phyloP scores from a whole-genome alignment of 2,888 invertebrate genomes.

The Folsomia manolachei region DNA sequence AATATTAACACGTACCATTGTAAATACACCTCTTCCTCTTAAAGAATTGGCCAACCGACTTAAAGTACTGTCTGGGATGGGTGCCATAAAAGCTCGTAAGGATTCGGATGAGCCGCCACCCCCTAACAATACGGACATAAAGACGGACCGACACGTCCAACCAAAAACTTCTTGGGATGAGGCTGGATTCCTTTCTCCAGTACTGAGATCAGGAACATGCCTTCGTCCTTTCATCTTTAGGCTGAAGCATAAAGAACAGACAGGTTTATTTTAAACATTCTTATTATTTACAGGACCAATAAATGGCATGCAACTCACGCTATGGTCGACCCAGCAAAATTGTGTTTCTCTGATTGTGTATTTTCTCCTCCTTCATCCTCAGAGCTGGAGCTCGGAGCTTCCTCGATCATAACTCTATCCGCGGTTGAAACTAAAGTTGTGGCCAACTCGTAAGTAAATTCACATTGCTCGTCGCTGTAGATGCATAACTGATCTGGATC shows the following conservation, averaged over 20 bases:
- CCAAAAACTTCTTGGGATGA: constrained; percentile 23
- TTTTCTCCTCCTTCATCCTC: background rate
- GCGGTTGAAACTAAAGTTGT: background rate
- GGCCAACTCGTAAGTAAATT: background rate
- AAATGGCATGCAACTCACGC: too few species aligned
- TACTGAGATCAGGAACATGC: constrained; percentile 7
- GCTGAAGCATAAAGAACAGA: too few species aligned
- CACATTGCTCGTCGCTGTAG: background rate
- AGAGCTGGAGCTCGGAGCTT: background rate
- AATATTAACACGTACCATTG: constrained; percentile 1
- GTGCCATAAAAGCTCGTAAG: constrained; percentile 21
- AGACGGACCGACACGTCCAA: constrained; percentile 34
- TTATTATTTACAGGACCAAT: too few species aligned
- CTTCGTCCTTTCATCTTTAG: background rate
- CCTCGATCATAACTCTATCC: background rate
- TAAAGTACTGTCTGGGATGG: constrained; percentile 23
- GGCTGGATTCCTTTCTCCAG: constrained; percentile 8
- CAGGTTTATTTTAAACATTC: too few species aligned
- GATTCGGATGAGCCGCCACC: constrained; percentile 26
- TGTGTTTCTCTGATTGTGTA: too few species aligned
- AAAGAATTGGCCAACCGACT: constrained; percentile 22
- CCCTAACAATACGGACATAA: constrained; percentile 33
- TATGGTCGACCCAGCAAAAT: too few species aligned
- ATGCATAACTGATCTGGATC: background rate
- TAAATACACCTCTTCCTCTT: constrained; percentile 20